Conservation (phyloP, 2,113 vertebrate genomes). For the Limanda limanda region DNA sequence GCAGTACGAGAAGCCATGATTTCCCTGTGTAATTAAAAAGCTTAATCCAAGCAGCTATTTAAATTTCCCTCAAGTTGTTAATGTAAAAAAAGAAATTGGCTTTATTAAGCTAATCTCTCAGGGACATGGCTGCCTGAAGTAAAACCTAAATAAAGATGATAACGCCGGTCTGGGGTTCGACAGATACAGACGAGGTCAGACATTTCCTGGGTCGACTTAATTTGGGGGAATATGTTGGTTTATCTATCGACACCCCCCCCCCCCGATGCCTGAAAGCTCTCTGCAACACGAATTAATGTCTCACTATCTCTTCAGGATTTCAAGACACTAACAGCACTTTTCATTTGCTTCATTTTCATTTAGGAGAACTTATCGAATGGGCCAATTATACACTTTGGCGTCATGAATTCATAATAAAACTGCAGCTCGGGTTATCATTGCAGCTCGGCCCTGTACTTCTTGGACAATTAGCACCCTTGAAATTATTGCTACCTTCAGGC, state of each 20-base stretch:
- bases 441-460: slow-evolving; percentile 29
- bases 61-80: background rate
- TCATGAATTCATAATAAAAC: slow-evolving; percentile 31
- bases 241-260: background rate
- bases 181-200: background rate
- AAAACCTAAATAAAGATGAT: background rate
- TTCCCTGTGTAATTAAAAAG: background rate
- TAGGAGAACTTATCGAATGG: background rate
- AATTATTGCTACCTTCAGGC: slow-evolving; percentile 52
- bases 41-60: background rate
- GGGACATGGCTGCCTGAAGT: background rate
- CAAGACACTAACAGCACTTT: background rate
- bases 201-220: no score
- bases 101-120: background rate
- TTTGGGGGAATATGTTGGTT: background rate
- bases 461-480: slow-evolving; percentile 27
- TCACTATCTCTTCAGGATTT: slow-evolving; percentile 8
- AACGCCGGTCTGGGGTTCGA: background rate
- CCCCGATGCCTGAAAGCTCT: slow-evolving; percentile 2
- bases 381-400: background rate
- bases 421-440: slow-evolving; percentile 30
- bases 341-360: slow-evolving; percentile 18
- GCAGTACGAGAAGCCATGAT: background rate
- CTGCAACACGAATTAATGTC: background rate
- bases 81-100: background rate